phyloP scores from a whole-genome alignment of 2,888 invertebrate genomes.

The Rapana venosa region DNA sequence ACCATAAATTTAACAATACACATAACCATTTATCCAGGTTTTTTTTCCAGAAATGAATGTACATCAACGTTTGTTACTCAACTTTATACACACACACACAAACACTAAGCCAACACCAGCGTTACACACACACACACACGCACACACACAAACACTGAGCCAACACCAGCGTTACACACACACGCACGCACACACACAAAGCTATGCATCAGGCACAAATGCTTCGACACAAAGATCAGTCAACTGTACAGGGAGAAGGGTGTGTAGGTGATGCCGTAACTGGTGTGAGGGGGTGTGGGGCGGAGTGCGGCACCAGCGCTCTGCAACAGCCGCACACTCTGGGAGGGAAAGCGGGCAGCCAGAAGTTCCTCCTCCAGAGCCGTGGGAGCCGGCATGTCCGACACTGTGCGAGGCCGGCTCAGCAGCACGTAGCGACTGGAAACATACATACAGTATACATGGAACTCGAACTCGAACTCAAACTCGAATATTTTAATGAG shows the following conservation, averaged over 20 bases:
- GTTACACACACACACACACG: too few relatives aligned
- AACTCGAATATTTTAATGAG: too few relatives aligned
- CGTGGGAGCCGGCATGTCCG: slow-evolving; percentile 60
- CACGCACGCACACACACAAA: too few relatives aligned
- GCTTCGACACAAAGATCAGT: background rate
- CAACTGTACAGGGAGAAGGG: slow-evolving; percentile 45
- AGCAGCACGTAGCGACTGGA: slow-evolving; percentile 71
- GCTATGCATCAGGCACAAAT: background rate
- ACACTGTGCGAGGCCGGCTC: slow-evolving; percentile 61
- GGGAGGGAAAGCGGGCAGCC: slow-evolving; percentile 66
- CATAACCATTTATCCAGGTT: too few relatives aligned
- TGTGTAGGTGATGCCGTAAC: slow-evolving; percentile 50
- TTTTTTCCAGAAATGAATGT: too few relatives aligned
- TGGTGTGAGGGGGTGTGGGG: slow-evolving; percentile 39
- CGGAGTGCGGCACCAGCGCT: slow-evolving; percentile 46
- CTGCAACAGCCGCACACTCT: slow-evolving; percentile 60
- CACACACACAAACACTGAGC: too few relatives aligned
- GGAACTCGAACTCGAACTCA: too few relatives aligned
- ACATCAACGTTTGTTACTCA: too few relatives aligned
- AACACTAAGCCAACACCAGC: too few relatives aligned
- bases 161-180: too few relatives aligned
- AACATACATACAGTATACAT: slow-evolving; percentile 27
- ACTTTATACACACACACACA: too few relatives aligned
- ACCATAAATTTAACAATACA: too few relatives aligned
- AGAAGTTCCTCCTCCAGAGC: slow-evolving; percentile 71